Percentiles rank a stretch among this genome's conserved stretches.
phyloP scores from a whole-genome alignment of 2,113 vertebrate species.

The Murina feae region DNA sequence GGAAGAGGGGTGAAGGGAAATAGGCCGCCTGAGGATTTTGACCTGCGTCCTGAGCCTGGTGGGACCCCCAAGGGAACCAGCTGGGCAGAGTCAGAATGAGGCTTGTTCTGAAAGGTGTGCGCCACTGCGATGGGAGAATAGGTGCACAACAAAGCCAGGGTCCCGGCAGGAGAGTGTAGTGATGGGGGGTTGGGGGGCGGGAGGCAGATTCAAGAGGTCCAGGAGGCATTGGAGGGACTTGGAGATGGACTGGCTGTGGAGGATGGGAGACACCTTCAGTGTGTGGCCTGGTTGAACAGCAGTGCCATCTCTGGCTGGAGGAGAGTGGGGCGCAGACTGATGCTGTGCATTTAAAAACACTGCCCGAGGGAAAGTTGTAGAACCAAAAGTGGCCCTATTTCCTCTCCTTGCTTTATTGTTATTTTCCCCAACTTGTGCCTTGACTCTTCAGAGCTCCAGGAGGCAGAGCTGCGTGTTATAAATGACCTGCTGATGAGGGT shows the following conservation, averaged over 20 bases:
- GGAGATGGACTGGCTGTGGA: neutral
- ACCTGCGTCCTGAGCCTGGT: neutral
- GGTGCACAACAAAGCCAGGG: neutral
- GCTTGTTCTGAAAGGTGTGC: neutral
- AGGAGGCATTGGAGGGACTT: neutral
- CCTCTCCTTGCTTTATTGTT: neutral
- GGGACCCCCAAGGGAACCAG: neutral
- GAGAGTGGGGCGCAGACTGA: no score
- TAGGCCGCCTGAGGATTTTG: neutral
- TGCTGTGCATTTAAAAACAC: neutral
- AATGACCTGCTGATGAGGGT: neutral
- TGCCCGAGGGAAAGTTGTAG: neutral
- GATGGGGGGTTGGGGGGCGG: no score
- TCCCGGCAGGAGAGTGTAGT: neutral
- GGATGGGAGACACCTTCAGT: rapidly evolving
- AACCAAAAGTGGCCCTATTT: neutral
- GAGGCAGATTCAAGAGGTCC: neutral
- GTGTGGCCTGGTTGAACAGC: neutral
- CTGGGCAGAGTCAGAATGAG: neutral
- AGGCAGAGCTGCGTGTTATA: neutral
- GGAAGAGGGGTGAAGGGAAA: neutral
- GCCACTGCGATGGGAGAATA: rapidly evolving
- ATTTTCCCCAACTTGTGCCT: neutral
- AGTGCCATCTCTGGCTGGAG: neutral
- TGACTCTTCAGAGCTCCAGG: neutral